Conservation (phyloP, 2,888 invertebrate genomes). For the Acrocera orbiculus region DNA sequence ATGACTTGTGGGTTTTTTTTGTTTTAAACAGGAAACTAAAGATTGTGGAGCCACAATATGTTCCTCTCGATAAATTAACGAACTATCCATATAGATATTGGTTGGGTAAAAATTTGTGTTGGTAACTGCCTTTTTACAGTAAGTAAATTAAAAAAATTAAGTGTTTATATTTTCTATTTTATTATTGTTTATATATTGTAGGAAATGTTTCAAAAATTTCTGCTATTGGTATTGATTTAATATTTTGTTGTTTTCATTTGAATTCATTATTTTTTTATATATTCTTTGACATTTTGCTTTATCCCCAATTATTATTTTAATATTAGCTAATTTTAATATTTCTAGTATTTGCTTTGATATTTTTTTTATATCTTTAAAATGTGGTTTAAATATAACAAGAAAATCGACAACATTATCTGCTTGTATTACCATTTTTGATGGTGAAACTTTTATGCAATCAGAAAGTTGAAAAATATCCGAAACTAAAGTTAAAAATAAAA, state of each 20-base stretch:
- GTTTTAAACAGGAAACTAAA: too few relatives aligned
- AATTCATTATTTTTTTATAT: conserved; percentile 13
- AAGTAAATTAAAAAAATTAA: too few relatives aligned
- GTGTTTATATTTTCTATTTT: too few relatives aligned
- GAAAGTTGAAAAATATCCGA: conserved; percentile 21
- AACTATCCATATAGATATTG: too few relatives aligned
- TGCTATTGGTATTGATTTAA: conserved; percentile 18
- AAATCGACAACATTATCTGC: conserved; percentile 28
- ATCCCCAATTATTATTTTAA: conserved; percentile 35
- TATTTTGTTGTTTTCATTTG: conserved; percentile 18
- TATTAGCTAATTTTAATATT: conserved; percentile 31
- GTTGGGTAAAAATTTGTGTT: too few relatives aligned
- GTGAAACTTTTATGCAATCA: conserved; percentile 27
- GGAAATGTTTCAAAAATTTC: conserved; percentile 21
- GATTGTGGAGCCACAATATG: too few relatives aligned
- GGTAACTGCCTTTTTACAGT: too few relatives aligned
- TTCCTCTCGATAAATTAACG: too few relatives aligned
- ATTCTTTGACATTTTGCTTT: conserved; percentile 34
- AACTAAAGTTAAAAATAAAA: too few relatives aligned
- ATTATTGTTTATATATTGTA: too few relatives aligned
- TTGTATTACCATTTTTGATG: conserved; percentile 29
- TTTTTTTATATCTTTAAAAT: conserved; percentile 32
- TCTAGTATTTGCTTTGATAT: conserved; percentile 23
- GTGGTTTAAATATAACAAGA: conserved; percentile 31
- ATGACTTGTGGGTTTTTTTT: too few relatives aligned